These are phyloP conservation scores for Sebastes minor DNA, from an alignment of 2,797 vertebrate genomes.

Conservation along the genomic window DNA sequence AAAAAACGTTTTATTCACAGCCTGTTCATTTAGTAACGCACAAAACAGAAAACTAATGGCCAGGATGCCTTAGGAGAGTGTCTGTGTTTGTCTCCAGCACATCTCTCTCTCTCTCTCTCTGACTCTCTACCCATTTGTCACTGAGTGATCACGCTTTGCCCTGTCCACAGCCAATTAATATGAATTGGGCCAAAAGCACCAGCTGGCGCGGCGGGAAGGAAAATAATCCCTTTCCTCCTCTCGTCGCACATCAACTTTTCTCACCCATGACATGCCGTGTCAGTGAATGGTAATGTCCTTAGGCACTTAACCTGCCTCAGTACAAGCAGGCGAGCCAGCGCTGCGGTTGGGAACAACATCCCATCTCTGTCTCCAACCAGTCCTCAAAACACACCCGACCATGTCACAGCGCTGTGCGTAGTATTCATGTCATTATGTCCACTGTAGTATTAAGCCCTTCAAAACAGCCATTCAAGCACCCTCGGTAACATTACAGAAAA, in stretches of 20 bases:
- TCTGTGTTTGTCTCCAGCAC: background rate
- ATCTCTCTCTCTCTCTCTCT: background rate
- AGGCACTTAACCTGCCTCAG: background rate
- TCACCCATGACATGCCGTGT: background rate
- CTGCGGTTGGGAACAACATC: background rate
- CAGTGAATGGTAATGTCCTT: background rate
- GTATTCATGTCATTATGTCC: background rate
- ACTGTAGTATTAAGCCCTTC: background rate
- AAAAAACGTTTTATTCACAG: background rate
- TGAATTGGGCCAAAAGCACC: background rate
- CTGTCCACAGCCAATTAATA: slow-evolving; percentile 12
- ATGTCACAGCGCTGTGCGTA: background rate
- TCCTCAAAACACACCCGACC: background rate
- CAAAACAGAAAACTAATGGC: background rate
- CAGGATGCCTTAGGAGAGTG: background rate
- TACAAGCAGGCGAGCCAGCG: background rate
- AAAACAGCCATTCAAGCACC: background rate
- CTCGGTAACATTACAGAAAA: background rate
- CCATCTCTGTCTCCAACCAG: background rate
- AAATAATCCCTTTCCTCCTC: background rate
- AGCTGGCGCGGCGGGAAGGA: background rate
- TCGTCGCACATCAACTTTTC: background rate
- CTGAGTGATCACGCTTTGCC: background rate
- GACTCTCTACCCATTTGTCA: background rate
- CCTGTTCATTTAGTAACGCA: background rate